Percentiles rank a stretch among this genome's conserved stretches.
These are phyloP conservation scores for Neodon shergylaensis DNA, from an alignment of 2,113 vertebrate species.

Conservation along the genomic window DNA sequence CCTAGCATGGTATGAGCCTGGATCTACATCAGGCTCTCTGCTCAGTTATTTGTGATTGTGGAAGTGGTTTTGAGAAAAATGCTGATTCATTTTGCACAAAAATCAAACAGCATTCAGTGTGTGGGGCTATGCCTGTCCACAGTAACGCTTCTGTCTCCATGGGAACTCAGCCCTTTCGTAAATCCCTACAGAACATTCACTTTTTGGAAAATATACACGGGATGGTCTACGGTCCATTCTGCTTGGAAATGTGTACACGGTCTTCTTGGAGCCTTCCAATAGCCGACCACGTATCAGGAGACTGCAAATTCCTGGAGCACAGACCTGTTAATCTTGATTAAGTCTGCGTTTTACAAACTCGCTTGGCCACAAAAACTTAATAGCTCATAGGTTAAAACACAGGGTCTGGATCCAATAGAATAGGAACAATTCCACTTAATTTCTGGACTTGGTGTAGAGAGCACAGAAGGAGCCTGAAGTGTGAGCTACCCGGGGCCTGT, in stretches of 20 bases:
- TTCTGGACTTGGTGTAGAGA: background rate
- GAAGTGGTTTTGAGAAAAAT: background rate
- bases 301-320: conserved; percentile 10
- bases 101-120: background rate
- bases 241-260: background rate
- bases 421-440: conserved; percentile 33
- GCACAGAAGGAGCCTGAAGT: background rate
- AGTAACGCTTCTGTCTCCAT: background rate
- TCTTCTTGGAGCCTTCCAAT: conserved; percentile 14
- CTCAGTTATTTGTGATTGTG: background rate
- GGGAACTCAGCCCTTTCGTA: background rate
- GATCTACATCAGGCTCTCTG: background rate
- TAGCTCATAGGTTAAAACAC: conserved; percentile 58
- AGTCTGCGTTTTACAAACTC: conserved; percentile 70
- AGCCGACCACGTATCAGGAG: background rate
- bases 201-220: background rate
- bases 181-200: background rate
- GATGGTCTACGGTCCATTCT: background rate
- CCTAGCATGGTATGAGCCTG: background rate
- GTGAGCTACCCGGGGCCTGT: accelerated
- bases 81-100: background rate
- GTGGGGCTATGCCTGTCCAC: background rate
- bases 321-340: conserved; percentile 47
- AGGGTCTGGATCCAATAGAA: conserved; percentile 64
- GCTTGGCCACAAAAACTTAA: conserved; percentile 67